Evolutionary conservation across 2,888 invertebrate genomes (phyloP), one percentile per base, ranked within the genome.

Genomic region (Hemistola chrysoprasaria): DNA sequence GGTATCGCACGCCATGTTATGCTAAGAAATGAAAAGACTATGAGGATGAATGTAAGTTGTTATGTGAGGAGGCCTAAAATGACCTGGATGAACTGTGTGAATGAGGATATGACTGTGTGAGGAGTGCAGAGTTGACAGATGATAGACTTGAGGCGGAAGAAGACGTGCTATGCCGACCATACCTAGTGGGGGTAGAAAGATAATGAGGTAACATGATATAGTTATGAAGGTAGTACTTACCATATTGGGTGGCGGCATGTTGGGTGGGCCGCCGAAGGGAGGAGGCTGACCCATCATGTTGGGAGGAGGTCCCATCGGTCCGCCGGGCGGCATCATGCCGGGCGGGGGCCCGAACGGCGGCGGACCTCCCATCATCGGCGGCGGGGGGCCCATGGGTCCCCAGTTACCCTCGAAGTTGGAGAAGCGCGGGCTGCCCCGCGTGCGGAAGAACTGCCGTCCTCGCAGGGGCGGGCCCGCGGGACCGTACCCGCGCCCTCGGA

Each of bases 401-500:
- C 94, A 95, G 71, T 93, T 94, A 8, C 92, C 93, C 61, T 87
- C 87, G 29, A 74, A 86, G 50, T 77, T 82, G 0, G 90, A 91
- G 45, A 90, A 87, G 39, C 84, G 70, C 0, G 86, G 85, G 0
- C 78, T 90, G 0, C 90, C 90, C 1, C 90, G 75, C 9, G 88
- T 87, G 1, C 91, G 78, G 67, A 90, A 86, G 47, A 88, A 90
- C 8, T 90, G 89, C 1, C 90, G 76, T 0, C 90, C 90, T 23
- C 91, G 67, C 69, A 90, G 90, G 0, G 91, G 91, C 0, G 91
- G 90, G 6, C 91, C 91, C 0, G 90, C 89, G 1, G 91, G 91
- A 0, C 93, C 93, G 69, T 92, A 93, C 8, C 92, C 92, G 53
- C 93, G 86, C 1, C 93, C 93, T 22, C 93, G 80, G 62, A 93